Conservation (phyloP, 1,140 invertebrate genomes). For the Drosophila paulistorum region DNA sequence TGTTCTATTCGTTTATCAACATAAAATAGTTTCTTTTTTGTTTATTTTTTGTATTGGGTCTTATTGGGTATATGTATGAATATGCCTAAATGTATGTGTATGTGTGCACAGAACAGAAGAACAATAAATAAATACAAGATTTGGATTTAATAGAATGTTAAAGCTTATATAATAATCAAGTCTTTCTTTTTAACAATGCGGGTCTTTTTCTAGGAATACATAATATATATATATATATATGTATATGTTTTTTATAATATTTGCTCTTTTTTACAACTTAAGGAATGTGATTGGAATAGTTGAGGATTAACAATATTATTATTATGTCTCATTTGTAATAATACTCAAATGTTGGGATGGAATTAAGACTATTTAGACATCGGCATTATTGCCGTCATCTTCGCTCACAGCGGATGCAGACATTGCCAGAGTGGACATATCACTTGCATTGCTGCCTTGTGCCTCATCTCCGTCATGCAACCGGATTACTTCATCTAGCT, state of each 20-base stretch:
- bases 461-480: slow-evolving; percentile 28
- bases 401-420: slow-evolving; percentile 33
- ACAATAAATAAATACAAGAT: slow-evolving; percentile 65
- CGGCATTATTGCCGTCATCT: slow-evolving; percentile 23
- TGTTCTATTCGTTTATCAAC: no score
- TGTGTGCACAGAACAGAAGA: slow-evolving; percentile 43
- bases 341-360: slow-evolving; percentile 52
- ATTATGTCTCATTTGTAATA: slow-evolving; percentile 43
- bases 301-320: slow-evolving; percentile 47
- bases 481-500: slow-evolving; percentile 14
- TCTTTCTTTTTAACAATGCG: slow-evolving; percentile 75
- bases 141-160: slow-evolving; percentile 41
- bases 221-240: not conserved
- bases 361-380: slow-evolving; percentile 35
- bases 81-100: no score
- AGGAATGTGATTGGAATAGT: slow-evolving; percentile 72
- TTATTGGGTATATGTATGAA: slow-evolving; percentile 23
- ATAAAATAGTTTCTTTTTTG: no score
- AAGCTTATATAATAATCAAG: slow-evolving; percentile 75
- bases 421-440: slow-evolving; percentile 32
- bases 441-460: slow-evolving; percentile 28
- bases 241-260: not conserved
- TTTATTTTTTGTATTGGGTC: no score
- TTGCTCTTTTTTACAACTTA: slow-evolving; percentile 43
- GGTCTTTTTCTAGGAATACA: slow-evolving; percentile 63